Conservation (phyloP, 2,888 invertebrate species). For the Dryobotodes eremita region DNA sequence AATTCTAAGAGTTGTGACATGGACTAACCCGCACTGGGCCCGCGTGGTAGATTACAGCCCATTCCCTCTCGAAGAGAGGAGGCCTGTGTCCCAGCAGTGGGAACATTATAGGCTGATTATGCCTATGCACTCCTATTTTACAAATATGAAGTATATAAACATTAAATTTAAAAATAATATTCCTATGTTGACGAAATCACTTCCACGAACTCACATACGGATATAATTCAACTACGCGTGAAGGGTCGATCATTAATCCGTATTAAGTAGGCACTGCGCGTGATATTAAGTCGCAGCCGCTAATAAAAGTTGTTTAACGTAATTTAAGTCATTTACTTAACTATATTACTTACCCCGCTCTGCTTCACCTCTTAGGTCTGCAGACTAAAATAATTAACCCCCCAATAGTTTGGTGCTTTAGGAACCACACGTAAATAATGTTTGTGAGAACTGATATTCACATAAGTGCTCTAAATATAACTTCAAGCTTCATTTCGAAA, state of each 20-base stretch:
- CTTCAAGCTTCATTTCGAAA: not conserved
- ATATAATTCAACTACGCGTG: constrained; percentile 20
- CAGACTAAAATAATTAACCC: not conserved
- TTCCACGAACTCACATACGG: constrained; percentile 28
- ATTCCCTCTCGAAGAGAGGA: no score
- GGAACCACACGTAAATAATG: not conserved
- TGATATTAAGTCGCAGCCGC: constrained; percentile 52
- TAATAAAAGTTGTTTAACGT: constrained; percentile 64
- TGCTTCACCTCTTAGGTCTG: constrained; percentile 11
- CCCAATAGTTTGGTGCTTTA: not conserved
- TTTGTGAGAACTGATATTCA: not conserved
- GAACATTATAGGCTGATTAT: no score
- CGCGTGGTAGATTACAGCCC: no score
- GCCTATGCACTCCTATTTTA: no score
- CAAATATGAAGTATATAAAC: not conserved
- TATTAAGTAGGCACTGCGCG: constrained; percentile 51
- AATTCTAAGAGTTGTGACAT: no score
- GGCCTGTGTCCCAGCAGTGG: no score
- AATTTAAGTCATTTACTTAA: constrained; percentile 61
- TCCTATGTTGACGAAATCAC: constrained; percentile 52
- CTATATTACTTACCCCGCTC: constrained; percentile 53
- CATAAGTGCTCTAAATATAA: not conserved
- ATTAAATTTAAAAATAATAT: constrained; percentile 11
- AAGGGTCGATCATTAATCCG: constrained; percentile 53
- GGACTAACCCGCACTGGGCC: no score